phyloP scores from a whole-genome alignment of 2,888 invertebrate species.

The Nomada ferruginata region DNA sequence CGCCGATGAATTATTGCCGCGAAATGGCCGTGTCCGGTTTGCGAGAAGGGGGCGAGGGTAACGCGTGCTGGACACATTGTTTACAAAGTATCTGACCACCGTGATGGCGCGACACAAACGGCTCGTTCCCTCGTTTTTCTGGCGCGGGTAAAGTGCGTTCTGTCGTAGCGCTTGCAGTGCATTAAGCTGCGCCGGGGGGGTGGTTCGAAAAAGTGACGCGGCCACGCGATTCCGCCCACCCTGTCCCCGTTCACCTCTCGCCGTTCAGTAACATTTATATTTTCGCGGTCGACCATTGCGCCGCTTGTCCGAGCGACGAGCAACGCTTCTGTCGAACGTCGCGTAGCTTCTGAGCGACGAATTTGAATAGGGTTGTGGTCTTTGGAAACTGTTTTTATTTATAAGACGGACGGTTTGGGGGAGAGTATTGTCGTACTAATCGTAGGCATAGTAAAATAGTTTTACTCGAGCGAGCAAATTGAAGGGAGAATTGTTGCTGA shows the following conservation, averaged over 20 bases:
- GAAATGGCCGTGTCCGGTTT: slow-evolving; percentile 57
- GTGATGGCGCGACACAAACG: slow-evolving; percentile 47
- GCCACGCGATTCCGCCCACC: not conserved
- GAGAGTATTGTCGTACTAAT: too few relatives aligned
- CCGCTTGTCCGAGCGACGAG: not conserved
- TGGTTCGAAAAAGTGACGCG: slow-evolving; percentile 26
- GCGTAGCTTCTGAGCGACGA: not conserved
- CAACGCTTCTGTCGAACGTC: not conserved
- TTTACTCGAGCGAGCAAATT: too few relatives aligned
- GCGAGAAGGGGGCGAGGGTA: slow-evolving; percentile 5
- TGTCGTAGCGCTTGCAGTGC: slow-evolving; percentile 50
- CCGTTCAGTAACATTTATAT: slow-evolving; percentile 28
- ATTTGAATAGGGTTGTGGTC: not conserved
- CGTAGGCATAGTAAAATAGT: too few relatives aligned
- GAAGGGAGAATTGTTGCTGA: too few relatives aligned
- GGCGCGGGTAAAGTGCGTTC: slow-evolving; percentile 60
- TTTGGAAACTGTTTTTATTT: too few relatives aligned
- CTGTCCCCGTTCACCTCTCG: not conserved
- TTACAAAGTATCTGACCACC: slow-evolving; percentile 65
- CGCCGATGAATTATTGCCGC: slow-evolving; percentile 66
- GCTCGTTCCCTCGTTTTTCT: slow-evolving; percentile 47
- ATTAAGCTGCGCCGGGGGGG: slow-evolving; percentile 34
- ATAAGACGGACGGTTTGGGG: too few relatives aligned
- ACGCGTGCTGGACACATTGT: slow-evolving; percentile 65
- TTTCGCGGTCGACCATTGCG: slow-evolving; percentile 16